Base-by-base conservation (phyloP, 2,113 vertebrate species). In the Aphyosemion australe region DNA sequence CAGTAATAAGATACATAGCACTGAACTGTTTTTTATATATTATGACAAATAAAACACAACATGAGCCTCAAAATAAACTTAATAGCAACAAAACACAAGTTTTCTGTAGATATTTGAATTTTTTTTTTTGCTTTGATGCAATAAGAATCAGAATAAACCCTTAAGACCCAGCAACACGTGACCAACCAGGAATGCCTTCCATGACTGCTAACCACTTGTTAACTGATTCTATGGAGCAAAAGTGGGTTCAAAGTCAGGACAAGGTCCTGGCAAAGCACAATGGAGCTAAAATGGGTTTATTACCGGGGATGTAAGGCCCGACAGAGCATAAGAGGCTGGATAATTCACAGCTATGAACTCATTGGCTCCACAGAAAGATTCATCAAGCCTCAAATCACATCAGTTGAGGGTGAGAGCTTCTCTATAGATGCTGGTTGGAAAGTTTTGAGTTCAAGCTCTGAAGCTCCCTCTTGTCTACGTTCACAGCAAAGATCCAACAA, bases 351-450 rank as follows among this genome's bases (percentile, higher is more conserved):
- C 51, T 53, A 83, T 68, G 9, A 79, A 61, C 81, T 83, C 62
- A 71, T 39, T 63, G 60, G 61, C 39, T 83, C 31, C 68, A 74
- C 72, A 80, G 78, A 82, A 75, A 46, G 74, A 84, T 71, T 85
- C 59, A 85, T 84, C 73, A 83, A 69, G 63, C 82, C 43, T 80
- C 66, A 86, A 84, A 86, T 86, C 73, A 74, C 73, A 86, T 84
- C 80, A 83, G 67, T 74, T 51, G 73, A 84, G 83, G 64, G 66
- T 82, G 71, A 84, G 75, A 83, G 73, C 66, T 31, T 83, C 69
- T 76, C 69, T 74, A 71, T 66, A 70, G 82, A 32, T 54, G 51
- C 47, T 69, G 57, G 82, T 78, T 84, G 66, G 76, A 82, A 59
- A 48, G 68, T 74, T 61, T n/a, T 14, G 31, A 37, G 69, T 73